A percentile compares a stretch with the other conserved stretches of the same genome.
Evolutionary conservation across 2,888 invertebrate genomes (phyloP).

Genomic region (Caenorhabditis plicata): DNA sequence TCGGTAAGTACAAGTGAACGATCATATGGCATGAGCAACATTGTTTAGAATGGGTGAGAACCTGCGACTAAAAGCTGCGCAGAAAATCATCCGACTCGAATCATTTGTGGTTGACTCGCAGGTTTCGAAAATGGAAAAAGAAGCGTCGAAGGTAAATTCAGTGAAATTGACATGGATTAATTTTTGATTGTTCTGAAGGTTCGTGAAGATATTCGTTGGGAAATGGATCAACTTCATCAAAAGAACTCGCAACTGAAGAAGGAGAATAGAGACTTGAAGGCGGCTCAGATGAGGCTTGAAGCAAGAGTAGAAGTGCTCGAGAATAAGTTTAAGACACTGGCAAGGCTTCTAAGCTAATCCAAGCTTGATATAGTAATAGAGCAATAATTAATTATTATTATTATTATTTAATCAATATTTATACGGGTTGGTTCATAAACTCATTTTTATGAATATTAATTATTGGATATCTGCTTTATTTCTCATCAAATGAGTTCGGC

Average conservation of each 20-base stretch:
- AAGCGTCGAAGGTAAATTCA: slow-evolving; percentile 39
- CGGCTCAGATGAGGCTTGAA: slow-evolving; percentile 54
- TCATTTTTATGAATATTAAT: not conserved
- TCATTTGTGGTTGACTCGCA: slow-evolving; percentile 59
- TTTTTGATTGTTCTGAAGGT: slow-evolving; percentile 18
- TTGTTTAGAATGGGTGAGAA: slow-evolving; percentile 53
- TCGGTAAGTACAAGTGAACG: slow-evolving; percentile 29
- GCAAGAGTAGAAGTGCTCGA: slow-evolving; percentile 57
- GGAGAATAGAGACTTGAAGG: slow-evolving; percentile 59
- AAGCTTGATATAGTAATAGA: not conserved
- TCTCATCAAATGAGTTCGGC: not conserved
- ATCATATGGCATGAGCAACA: not conserved
- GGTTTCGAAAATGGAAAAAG: slow-evolving; percentile 58
- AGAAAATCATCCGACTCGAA: slow-evolving; percentile 59
- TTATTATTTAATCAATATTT: not conserved
- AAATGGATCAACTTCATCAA: slow-evolving; percentile 60
- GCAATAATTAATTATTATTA: slow-evolving; percentile 3
- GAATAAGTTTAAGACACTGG: slow-evolving; percentile 61
- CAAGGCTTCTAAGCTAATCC: slow-evolving; percentile 45
- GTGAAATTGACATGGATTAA: not conserved
- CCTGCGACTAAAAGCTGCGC: slow-evolving; percentile 56
- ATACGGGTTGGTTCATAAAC: not conserved
- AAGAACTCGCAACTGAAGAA: slow-evolving; percentile 54
- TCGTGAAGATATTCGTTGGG: slow-evolving; percentile 60
- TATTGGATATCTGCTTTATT: not conserved